A percentile compares a stretch with the other conserved stretches of the same genome.
Evolutionary conservation across 2,888 invertebrate species (phyloP).

Genomic region (Eilema depressum): DNA sequence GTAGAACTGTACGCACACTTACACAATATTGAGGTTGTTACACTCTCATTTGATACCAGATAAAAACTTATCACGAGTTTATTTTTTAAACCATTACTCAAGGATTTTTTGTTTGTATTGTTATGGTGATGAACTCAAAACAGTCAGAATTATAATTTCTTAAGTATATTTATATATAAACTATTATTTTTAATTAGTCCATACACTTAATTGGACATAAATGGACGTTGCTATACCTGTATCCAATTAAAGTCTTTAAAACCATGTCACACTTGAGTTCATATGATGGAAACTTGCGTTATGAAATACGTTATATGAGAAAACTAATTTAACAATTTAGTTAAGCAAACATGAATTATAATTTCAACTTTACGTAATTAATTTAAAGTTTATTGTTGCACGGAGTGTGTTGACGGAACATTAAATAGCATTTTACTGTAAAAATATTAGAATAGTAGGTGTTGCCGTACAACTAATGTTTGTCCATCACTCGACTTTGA

Average conservation of each 20-base stretch:
- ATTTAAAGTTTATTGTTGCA: constrained; percentile 46
- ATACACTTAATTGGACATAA: constrained; percentile 51
- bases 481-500: constrained; percentile 60
- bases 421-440: constrained; percentile 22
- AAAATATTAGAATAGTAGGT: constrained; percentile 27
- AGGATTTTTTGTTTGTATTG: constrained; percentile 43
- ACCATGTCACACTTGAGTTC: constrained; percentile 48
- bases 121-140: constrained; percentile 42
- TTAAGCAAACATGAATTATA: constrained; percentile 32
- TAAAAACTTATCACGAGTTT: constrained; percentile 33
- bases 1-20: constrained; percentile 16
- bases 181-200: constrained; percentile 55
- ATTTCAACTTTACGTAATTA: constrained; percentile 45
- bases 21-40: constrained; percentile 34
- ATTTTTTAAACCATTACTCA: constrained; percentile 32
- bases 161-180: constrained; percentile 19
- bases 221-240: constrained; percentile 42
- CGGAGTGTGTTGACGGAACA: constrained; percentile 41
- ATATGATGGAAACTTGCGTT: constrained; percentile 49
- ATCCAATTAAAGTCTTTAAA: constrained; percentile 58
- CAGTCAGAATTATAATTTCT: constrained; percentile 37
- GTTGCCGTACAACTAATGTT: constrained; percentile 49
- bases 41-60: constrained; percentile 46
- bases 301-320: constrained; percentile 37
- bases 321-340: constrained; percentile 33